phyloP scores from a whole-genome alignment of 2,113 vertebrate genomes.

The Phocoena sinus region DNA sequence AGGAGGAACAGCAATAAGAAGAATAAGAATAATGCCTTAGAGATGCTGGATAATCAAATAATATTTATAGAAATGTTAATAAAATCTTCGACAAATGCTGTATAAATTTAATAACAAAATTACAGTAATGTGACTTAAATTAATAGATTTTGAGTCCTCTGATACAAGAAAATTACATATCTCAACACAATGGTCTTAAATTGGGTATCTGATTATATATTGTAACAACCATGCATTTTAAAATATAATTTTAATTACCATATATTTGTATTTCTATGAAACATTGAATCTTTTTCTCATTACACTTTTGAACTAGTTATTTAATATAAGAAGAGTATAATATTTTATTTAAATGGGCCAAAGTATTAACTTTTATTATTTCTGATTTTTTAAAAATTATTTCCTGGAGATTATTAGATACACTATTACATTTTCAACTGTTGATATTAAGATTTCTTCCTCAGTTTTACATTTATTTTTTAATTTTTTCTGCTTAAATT shows the following conservation, averaged over 20 bases:
- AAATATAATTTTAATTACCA: neutral
- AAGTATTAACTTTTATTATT: neutral
- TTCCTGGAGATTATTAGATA: neutral
- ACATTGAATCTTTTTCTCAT: neutral
- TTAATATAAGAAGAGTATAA: neutral
- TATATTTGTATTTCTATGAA: neutral
- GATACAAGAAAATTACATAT: neutral
- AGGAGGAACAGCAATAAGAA: neutral
- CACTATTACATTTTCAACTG: neutral
- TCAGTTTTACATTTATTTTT: neutral
- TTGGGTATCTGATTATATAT: neutral
- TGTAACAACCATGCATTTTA: neutral
- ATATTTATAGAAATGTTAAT: neutral
- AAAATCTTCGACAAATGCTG: neutral
- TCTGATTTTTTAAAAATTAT: neutral
- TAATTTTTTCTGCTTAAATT: neutral
- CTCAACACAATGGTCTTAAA: neutral
- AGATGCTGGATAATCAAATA: neutral
- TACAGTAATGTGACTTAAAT: neutral
- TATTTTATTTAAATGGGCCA: neutral
- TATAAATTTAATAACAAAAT: neutral
- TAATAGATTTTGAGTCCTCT: neutral
- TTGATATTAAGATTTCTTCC: neutral
- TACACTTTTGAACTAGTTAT: neutral
- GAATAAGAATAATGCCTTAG: neutral